Conservation (phyloP, 1,140 invertebrate species). For the Chymomyza costata region DNA sequence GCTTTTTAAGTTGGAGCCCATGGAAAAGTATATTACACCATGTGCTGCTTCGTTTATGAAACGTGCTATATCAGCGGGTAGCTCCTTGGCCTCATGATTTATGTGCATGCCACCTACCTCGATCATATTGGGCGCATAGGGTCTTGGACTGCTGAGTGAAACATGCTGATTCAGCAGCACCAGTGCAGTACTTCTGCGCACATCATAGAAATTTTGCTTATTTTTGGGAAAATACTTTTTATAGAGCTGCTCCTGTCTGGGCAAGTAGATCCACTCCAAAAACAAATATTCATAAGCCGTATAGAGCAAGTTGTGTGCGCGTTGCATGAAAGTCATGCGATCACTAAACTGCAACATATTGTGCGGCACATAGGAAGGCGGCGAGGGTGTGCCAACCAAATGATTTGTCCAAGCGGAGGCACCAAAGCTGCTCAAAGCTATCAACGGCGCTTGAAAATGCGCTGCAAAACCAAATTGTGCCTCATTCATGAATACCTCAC, state of each 20-base stretch:
- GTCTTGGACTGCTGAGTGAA: conserved; percentile 76
- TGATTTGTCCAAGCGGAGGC: conserved; percentile 54
- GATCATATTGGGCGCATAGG: conserved; percentile 77
- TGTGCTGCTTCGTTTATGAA: conserved; percentile 78
- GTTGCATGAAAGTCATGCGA: conserved; percentile 75
- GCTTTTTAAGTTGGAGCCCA: conserved; percentile 80
- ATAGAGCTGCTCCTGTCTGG: conserved; percentile 69
- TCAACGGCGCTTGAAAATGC: conserved; percentile 56
- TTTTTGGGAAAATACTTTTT: conserved; percentile 64
- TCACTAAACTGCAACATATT: conserved; percentile 51
- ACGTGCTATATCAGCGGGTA: conserved; percentile 75
- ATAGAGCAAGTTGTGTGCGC: conserved; percentile 67
- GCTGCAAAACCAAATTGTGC: conserved; percentile 59
- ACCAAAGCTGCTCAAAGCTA: conserved; percentile 52
- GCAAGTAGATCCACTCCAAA: conserved; percentile 35
- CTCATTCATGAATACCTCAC: conserved; percentile 60
- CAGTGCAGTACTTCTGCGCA: conserved; percentile 74
- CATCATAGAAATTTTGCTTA: conserved; percentile 48
- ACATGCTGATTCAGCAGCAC: conserved; percentile 78
- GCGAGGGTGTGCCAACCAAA: conserved; percentile 70
- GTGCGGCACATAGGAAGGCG: conserved; percentile 72
- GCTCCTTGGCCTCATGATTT: conserved; percentile 51
- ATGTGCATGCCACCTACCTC: conserved; percentile 79
- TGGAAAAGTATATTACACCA: conserved; percentile 80
- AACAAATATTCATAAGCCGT: conserved; percentile 25